phyloP scores from a whole-genome alignment of 2,113 vertebrate genomes.

The Epinephelus cyanopodus region DNA sequence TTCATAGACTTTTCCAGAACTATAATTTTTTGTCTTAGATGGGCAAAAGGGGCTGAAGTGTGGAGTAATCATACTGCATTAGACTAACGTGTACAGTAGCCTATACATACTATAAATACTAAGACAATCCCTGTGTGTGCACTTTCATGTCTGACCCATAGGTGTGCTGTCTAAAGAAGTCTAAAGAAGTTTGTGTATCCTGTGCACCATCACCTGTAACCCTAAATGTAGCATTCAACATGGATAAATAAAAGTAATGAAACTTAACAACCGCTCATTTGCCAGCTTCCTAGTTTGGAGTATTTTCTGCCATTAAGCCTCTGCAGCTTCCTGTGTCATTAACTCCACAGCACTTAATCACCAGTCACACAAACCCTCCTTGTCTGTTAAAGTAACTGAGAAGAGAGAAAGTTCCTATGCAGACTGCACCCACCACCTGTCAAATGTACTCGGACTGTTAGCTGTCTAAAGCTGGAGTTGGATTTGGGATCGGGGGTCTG shows the following conservation, averaged over 20 bases:
- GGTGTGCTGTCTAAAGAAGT: conserved; percentile 3
- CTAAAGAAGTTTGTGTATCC: background rate
- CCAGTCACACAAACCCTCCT: conserved; percentile 21
- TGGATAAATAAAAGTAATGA: conserved; percentile 1
- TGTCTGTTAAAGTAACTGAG: conserved; percentile 39
- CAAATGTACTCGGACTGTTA: conserved; percentile 42
- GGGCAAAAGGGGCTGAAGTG: background rate
- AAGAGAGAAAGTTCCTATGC: conserved; percentile 69
- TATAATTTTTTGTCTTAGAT: background rate
- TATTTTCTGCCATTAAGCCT: conserved; percentile 5
- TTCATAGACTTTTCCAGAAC: background rate
- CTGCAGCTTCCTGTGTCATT: conserved; percentile 19
- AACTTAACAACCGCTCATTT: conserved; percentile 14
- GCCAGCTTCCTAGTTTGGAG: conserved; percentile 7
- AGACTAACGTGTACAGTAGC: background rate
- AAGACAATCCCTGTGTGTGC: conserved; percentile 38
- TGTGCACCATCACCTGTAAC: conserved; percentile 28
- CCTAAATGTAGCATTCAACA: conserved; percentile 21
- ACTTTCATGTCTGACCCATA: conserved; percentile 2
- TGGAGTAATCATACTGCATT: conserved; percentile 1
- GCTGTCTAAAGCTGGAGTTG: conserved; percentile 38
- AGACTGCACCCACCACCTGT: conserved; percentile 75
- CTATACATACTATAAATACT: conserved; percentile 50
- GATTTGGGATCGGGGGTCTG: conserved; percentile 51
- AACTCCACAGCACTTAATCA: conserved; percentile 45